These are phyloP conservation scores for Meriones psammophilus DNA, from an alignment of 2,797 vertebrate species.

Conservation along the genomic window DNA sequence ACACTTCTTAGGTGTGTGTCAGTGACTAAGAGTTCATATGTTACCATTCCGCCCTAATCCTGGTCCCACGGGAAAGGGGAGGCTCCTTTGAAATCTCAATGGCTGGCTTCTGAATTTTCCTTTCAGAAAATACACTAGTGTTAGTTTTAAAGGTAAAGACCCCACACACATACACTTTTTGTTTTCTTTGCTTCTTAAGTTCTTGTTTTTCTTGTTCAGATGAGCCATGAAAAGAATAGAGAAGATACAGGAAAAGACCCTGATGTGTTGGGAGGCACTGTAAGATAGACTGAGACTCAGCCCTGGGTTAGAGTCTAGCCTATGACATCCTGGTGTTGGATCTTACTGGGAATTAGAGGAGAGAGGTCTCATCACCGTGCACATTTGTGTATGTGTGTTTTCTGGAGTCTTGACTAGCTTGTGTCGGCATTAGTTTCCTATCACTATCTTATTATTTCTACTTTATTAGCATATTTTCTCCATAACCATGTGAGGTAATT, in stretches of 20 bases:
- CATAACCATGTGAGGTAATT: background rate
- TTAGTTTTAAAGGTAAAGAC: background rate
- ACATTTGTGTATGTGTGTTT: background rate
- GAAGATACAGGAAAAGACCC: background rate
- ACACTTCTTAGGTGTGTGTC: background rate
- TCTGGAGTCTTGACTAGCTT: background rate
- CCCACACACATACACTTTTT: background rate
- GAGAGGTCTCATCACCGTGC: background rate
- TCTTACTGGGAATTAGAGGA: background rate
- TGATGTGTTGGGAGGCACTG: no score
- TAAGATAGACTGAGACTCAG: background rate
- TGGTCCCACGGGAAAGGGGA: background rate
- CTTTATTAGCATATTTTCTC: background rate
- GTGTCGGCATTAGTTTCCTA: background rate
- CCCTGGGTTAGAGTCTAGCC: background rate
- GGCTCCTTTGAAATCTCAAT: background rate
- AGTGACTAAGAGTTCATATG: fast-evolving
- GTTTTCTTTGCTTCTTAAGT: background rate
- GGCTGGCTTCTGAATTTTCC: background rate
- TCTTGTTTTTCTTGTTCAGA: background rate
- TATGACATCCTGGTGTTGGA: background rate
- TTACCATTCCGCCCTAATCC: background rate
- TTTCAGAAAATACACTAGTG: background rate
- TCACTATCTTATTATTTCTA: background rate
- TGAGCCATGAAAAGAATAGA: background rate